Base-by-base conservation (phyloP, 2,888 invertebrate species). In the Atherix ibis region DNA sequence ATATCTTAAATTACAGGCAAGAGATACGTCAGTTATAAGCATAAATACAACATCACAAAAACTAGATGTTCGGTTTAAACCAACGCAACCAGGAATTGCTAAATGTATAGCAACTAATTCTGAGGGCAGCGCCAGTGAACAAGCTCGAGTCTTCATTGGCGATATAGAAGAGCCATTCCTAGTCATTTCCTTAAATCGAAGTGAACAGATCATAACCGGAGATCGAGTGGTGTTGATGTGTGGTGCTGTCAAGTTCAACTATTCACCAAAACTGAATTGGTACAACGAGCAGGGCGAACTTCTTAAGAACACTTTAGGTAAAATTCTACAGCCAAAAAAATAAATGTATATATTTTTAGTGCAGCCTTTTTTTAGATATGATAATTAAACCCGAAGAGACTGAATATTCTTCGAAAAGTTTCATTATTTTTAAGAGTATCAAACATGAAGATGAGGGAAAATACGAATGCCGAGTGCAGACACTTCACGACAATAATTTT, bases 151-250 rank as follows among this genome's bases (percentile, higher is more conserved):
- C 0, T 36, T 57, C 1, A 45, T 62, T 15, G 56, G 57, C 9
- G 56, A 59, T 37, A 49, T 61, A 13, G 42, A 49, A 4, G 50
- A 52, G 17, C 51, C 56, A 15, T 63, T 68, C 44, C 52, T 57
- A 8, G 55, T 57, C 39, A 31, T 18, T n/a, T 60, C 59, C 2
- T 45, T 62, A 2, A 58, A 64, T 28, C 53, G 50, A 18, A 40
- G 47, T 13, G 52, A 52, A 2, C 54, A 58, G 18, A 58, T 66
- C 24, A 67, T 72, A 1, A 58, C 62, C 18, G 70, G 68, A 1
- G 75, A 77, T 41, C 48, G 64, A 35, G 48, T 75, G 1, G 55
- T 52, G 12, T 43, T 76, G 5, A 64, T 56, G 4, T 79, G 79
- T 50, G 70, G 66, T 3, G 71, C 69, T 1, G 64, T 72, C 1